Evolutionary conservation across 2,113 vertebrate species (phyloP).

Genomic region (Dasypus novemcinctus): DNA sequence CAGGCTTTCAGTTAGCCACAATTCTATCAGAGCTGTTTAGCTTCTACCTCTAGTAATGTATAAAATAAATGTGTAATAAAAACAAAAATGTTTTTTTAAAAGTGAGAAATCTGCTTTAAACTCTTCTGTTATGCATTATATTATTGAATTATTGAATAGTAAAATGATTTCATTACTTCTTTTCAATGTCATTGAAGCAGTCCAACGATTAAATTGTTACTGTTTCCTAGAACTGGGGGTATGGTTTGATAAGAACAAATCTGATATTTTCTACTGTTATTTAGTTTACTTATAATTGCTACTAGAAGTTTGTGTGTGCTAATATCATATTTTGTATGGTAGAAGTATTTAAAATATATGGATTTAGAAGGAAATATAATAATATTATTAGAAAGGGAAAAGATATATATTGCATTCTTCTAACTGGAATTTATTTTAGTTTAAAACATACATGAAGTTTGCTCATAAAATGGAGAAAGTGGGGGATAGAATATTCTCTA

Average conservation of each 20-base stretch:
- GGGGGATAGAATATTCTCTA: background rate
- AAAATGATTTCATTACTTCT: constrained; percentile 42
- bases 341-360: background rate
- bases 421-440: constrained; percentile 32
- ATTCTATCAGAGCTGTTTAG: constrained; percentile 36
- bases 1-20: constrained; percentile 47
- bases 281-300: background rate
- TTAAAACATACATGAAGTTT: constrained; percentile 21
- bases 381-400: background rate
- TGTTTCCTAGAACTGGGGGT: background rate
- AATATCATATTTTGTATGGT: background rate
- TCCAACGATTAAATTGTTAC: constrained; percentile 19
- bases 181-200: constrained; percentile 30
- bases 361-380: constrained; percentile 10
- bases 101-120: constrained; percentile 19
- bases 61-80: constrained; percentile 43
- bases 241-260: background rate
- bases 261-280: background rate
- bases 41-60: constrained; percentile 29
- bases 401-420: background rate
- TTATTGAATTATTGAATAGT: constrained; percentile 36
- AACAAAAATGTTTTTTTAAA: constrained; percentile 62
- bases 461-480: background rate
- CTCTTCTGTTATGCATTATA: constrained; percentile 4
- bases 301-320: background rate